Percentiles rank a stretch among this genome's conserved stretches.
phyloP scores from a whole-genome alignment of 2,113 vertebrate genomes.

The Nycticryphes semicollaris region DNA sequence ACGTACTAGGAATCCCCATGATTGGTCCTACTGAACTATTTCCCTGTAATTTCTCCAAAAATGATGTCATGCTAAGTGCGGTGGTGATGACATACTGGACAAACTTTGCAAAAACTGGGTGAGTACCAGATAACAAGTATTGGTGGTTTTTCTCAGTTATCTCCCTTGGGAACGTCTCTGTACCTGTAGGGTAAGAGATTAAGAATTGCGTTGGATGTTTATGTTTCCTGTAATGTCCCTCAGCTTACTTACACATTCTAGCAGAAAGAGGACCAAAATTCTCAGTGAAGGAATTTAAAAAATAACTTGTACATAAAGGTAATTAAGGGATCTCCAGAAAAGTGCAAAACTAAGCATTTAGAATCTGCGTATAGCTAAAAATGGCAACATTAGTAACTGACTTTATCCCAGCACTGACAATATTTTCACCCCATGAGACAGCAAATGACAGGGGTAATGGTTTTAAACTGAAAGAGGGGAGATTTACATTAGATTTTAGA shows the following conservation, averaged over 20 bases:
- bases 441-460: neutral
- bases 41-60: conserved; percentile 99
- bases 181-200: neutral
- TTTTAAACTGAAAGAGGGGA: no score
- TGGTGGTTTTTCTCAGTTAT: neutral
- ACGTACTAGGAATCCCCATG: conserved; percentile 96
- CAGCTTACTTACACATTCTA: neutral
- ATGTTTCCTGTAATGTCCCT: neutral
- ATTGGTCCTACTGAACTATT: conserved; percentile 97
- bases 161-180: neutral
- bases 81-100: conserved; percentile 99
- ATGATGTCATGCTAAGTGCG: conserved; percentile 98
- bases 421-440: neutral
- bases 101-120: conserved; percentile 99
- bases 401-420: neutral
- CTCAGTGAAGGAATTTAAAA: neutral
- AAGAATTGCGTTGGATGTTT: neutral
- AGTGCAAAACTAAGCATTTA: neutral
- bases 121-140: conserved; percentile 51
- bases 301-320: neutral
- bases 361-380: neutral
- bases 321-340: neutral
- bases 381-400: neutral
- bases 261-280: neutral
- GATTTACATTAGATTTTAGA: no score